Evolutionary conservation across 1,140 invertebrate genomes (phyloP).

Genomic region (roundworm (Caenorhabditis elegans)): WBcel235 BX284603.4:10975501-10976000

Average conservation of each 20-base stretch:
- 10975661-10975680: too few species aligned
- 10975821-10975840: constrained; percentile 2
- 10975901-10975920: background rate
- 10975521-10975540: constrained; percentile 2
- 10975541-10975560: background rate
- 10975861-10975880: background rate
- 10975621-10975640: too few species aligned
- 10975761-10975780: constrained; percentile 14
- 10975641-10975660: too few species aligned
- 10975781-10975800: background rate
- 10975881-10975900: background rate
- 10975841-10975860: background rate
- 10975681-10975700: background rate
- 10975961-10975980: background rate
- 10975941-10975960: background rate
- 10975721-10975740: constrained; percentile 14
- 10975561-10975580: background rate
- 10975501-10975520: constrained; percentile 15
- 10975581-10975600: background rate
- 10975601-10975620: too few species aligned
- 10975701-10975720: constrained; percentile 34
- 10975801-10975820: background rate
- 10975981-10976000: constrained; percentile 5
- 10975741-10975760: constrained; percentile 12
- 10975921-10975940: background rate